Conservation (phyloP, 2,113 vertebrate species). For the Climacteris rufus region DNA sequence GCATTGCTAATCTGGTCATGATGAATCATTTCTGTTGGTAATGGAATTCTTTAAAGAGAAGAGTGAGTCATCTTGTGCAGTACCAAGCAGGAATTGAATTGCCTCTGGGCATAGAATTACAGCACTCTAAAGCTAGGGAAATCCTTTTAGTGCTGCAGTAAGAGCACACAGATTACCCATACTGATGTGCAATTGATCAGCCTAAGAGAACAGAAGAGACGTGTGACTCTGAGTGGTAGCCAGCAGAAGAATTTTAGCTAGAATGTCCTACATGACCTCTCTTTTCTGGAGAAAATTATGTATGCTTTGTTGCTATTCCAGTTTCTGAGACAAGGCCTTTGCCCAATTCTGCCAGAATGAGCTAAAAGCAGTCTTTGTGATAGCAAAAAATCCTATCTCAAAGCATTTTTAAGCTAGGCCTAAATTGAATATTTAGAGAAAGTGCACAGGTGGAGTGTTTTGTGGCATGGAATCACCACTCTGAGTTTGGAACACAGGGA, state of each 20-base stretch:
- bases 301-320: neutral
- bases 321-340: neutral
- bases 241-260: neutral
- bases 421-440: neutral
- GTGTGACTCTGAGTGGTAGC: neutral
- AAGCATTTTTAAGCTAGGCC: neutral
- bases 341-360: neutral
- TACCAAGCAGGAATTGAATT: neutral
- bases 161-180: neutral
- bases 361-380: neutral
- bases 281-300: neutral
- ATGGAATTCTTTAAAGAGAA: conserved; percentile 4
- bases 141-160: conserved; percentile 10
- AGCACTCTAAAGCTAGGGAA: conserved; percentile 13
- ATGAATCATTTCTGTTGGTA: conserved; percentile 16
- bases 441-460: neutral
- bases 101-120: neutral
- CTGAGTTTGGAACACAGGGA: fast-evolving
- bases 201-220: neutral
- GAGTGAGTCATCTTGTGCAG: neutral
- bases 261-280: neutral
- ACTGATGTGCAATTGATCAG: neutral
- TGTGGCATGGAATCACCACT: neutral
- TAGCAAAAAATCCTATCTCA: neutral
- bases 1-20: neutral